Evolutionary conservation across 2,797 vertebrate species (phyloP).

Genomic region (Melanotaenia trifasciata): DNA sequence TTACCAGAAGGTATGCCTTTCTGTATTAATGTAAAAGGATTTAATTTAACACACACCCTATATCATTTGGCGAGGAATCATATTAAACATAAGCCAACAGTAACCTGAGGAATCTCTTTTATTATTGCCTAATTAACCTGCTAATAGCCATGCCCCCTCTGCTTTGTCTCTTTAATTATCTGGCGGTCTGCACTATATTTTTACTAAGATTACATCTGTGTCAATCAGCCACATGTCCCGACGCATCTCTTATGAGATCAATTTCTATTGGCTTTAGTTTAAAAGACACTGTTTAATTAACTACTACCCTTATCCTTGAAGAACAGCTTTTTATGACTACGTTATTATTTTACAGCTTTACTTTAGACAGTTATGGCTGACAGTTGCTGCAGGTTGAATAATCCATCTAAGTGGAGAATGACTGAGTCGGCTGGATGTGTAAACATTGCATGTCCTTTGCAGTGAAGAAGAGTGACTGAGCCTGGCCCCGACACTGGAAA

Average conservation of each 20-base stretch:
- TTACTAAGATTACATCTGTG: slow-evolving; percentile 69
- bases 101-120: slow-evolving; percentile 85
- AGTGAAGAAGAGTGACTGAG: slow-evolving; percentile 39
- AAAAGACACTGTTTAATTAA: slow-evolving; percentile 68
- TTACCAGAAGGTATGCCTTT: slow-evolving; percentile 79
- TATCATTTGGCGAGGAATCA: slow-evolving; percentile 80
- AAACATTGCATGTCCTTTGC: slow-evolving; percentile 67
- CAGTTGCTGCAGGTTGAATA: slow-evolving; percentile 17
- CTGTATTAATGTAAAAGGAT: slow-evolving; percentile 85
- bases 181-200: slow-evolving; percentile 58
- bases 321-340: slow-evolving; percentile 32
- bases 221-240: slow-evolving; percentile 66
- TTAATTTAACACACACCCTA: slow-evolving; percentile 85
- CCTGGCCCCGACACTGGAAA: slow-evolving; percentile 35
- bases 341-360: slow-evolving; percentile 31
- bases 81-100: slow-evolving; percentile 81
- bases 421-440: slow-evolving; percentile 19
- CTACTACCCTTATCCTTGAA: slow-evolving; percentile 61
- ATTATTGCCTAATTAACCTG: slow-evolving; percentile 91
- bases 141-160: slow-evolving; percentile 85
- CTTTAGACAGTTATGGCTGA: not conserved
- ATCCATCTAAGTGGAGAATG: not conserved
- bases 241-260: slow-evolving; percentile 68
- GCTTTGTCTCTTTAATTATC: slow-evolving; percentile 81
- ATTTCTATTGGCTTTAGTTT: slow-evolving; percentile 66